phyloP scores from a whole-genome alignment of 2,888 invertebrate genomes.

The Dexiosoma caninum region DNA sequence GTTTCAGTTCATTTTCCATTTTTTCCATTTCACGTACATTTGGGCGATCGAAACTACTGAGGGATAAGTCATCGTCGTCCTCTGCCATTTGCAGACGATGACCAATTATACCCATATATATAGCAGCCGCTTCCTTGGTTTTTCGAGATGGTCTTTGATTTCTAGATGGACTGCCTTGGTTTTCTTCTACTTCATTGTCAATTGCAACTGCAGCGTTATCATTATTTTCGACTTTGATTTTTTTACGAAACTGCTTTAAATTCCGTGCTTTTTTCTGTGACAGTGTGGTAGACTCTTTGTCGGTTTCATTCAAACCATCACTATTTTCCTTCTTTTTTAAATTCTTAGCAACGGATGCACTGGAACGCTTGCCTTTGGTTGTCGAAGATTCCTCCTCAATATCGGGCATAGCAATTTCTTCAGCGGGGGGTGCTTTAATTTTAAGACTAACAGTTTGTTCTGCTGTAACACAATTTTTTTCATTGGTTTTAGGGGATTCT shows the following conservation, averaged over 20 bases:
- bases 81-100: conserved; percentile 83
- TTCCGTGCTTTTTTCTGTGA: conserved; percentile 67
- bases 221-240: conserved; percentile 51
- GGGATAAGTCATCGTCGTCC: conserved; percentile 81
- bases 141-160: conserved; percentile 81
- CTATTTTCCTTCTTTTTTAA: conserved; percentile 47
- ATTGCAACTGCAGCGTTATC: conserved; percentile 25
- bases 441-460: conserved; percentile 35
- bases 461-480: conserved; percentile 28
- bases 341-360: conserved; percentile 3
- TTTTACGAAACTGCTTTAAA: conserved; percentile 66
- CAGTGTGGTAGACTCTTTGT: conserved; percentile 58
- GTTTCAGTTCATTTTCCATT: conserved; percentile 80
- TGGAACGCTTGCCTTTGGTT: conserved; percentile 38
- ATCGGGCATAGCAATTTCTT: not conserved
- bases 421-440: not conserved
- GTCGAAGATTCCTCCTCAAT: conserved; percentile 12
- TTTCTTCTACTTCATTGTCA: conserved; percentile 66
- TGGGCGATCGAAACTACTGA: conserved; percentile 84
- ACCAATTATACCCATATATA: conserved; percentile 86
- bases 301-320: conserved; percentile 14
- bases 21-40: conserved; percentile 82
- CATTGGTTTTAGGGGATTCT: conserved; percentile 37
- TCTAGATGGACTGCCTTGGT: conserved; percentile 68
- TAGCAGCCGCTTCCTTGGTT: conserved; percentile 86